A percentile compares a stretch with the other conserved stretches of the same genome.
Conservation (phyloP, 92 coral and sea anemone genomes). For the Epizoanthus stellaris region DNA sequence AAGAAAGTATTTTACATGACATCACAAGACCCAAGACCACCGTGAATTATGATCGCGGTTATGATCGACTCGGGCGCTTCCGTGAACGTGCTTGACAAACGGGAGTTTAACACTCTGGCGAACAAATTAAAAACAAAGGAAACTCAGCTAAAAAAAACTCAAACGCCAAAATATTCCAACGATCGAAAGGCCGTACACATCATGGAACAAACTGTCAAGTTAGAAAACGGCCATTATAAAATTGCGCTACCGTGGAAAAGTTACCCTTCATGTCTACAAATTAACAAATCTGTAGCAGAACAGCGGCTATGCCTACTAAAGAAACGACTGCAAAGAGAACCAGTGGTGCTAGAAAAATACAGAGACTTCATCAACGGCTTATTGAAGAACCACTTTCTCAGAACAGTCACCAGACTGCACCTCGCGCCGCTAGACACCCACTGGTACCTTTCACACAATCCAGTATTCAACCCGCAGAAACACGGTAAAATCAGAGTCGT, state of each 20-base stretch:
- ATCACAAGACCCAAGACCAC: too few species aligned
- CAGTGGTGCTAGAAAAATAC: slow-evolving; percentile 30
- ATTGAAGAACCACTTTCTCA: slow-evolving; percentile 14
- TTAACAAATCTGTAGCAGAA: slow-evolving; percentile 36
- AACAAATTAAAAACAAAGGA: too few species aligned
- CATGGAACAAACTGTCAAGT: slow-evolving; percentile 38
- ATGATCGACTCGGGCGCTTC: too few species aligned
- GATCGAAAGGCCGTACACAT: slow-evolving; percentile 34
- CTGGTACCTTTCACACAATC: slow-evolving; percentile 63
- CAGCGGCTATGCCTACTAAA: slow-evolving; percentile 24
- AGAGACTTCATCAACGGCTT: slow-evolving; percentile 47
- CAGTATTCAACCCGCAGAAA: slow-evolving; percentile 57
- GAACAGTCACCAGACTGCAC: slow-evolving; percentile 6
- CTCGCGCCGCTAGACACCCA: not conserved
- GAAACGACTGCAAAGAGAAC: slow-evolving; percentile 52
- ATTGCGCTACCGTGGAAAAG: slow-evolving; percentile 44
- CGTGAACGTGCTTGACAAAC: too few species aligned
- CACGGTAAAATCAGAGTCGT: slow-evolving; percentile 63
- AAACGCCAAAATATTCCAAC: slow-evolving; percentile 30
- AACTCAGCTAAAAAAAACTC: too few species aligned
- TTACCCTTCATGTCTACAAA: slow-evolving; percentile 36
- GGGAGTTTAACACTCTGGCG: too few species aligned
- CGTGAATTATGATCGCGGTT: too few species aligned
- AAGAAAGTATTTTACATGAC: too few species aligned
- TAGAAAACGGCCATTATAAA: slow-evolving; percentile 38